Conservation (phyloP, 1,140 invertebrate species). For the Charaxes varanes region DNA sequence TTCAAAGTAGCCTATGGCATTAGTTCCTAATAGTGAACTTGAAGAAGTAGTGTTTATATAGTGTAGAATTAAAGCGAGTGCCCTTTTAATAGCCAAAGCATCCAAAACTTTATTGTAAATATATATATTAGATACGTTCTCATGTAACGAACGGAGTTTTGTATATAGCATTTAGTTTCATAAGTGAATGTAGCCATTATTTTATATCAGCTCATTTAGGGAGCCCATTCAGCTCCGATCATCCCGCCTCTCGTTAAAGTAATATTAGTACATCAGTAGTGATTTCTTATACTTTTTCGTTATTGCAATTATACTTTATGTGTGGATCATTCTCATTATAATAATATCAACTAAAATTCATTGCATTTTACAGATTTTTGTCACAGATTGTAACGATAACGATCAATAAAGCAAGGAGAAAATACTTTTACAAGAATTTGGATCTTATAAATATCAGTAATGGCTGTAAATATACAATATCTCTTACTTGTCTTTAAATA, state of each 20-base stretch:
- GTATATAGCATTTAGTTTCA: slow-evolving; percentile 39
- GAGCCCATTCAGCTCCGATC: slow-evolving; percentile 16
- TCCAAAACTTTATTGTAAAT: slow-evolving; percentile 66
- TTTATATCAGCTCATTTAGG: slow-evolving; percentile 24
- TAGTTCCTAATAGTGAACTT: slow-evolving; percentile 51
- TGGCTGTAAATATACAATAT: too few species aligned
- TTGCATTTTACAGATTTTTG: too few species aligned
- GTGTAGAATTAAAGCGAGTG: slow-evolving; percentile 33
- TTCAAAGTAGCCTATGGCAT: slow-evolving; percentile 35
- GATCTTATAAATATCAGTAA: too few species aligned
- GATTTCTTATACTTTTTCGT: too few species aligned
- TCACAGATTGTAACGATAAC: too few species aligned
- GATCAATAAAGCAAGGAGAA: too few species aligned
- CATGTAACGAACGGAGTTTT: slow-evolving; percentile 31
- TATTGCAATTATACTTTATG: too few species aligned
- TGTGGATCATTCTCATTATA: too few species aligned
- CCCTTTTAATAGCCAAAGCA: slow-evolving; percentile 66
- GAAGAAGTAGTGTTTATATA: slow-evolving; percentile 28
- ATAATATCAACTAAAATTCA: too few species aligned
- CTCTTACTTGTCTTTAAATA: too few species aligned
- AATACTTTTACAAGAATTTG: too few species aligned
- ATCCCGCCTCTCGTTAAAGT: slow-evolving; percentile 23
- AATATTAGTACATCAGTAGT: slow-evolving; percentile 7
- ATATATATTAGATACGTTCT: slow-evolving; percentile 37
- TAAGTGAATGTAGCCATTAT: slow-evolving; percentile 47